A percentile compares a stretch with the other conserved stretches of the same genome.
These are phyloP conservation scores for Acanthurus lineatus DNA, from an alignment of 2,797 vertebrate genomes.

Conservation along the genomic window DNA sequence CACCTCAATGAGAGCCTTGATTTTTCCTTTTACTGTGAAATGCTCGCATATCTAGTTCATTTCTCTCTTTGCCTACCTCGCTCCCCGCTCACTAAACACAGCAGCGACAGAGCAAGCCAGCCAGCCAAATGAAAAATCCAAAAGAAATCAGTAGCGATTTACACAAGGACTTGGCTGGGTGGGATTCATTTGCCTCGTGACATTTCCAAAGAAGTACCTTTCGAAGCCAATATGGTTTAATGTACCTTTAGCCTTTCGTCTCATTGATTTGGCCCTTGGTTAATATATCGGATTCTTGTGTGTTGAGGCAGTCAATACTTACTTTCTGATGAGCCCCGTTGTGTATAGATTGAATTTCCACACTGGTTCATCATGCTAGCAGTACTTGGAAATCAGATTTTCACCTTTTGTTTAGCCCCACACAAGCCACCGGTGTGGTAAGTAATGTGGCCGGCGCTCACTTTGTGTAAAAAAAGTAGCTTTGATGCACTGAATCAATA, in stretches of 20 bases:
- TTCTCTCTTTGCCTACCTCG: slow-evolving; percentile 45
- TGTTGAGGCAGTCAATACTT: slow-evolving; percentile 73
- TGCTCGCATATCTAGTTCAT: slow-evolving; percentile 48
- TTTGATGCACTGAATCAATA: slow-evolving; percentile 82
- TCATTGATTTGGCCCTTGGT: slow-evolving; percentile 81
- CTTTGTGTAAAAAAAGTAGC: slow-evolving; percentile 65
- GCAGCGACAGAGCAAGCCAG: slow-evolving; percentile 29
- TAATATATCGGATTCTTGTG: slow-evolving; percentile 78
- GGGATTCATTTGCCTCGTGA: slow-evolving; percentile 80
- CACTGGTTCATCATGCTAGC: slow-evolving; percentile 73
- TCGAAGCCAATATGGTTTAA: slow-evolving; percentile 75
- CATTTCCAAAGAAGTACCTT: slow-evolving; percentile 81
- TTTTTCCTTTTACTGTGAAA: slow-evolving; percentile 41
- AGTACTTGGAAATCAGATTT: slow-evolving; percentile 73
- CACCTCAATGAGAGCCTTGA: slow-evolving; percentile 44
- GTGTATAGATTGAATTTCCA: slow-evolving; percentile 81
- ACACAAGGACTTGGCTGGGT: slow-evolving; percentile 63
- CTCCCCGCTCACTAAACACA: slow-evolving; percentile 59
- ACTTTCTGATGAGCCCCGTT: slow-evolving; percentile 74
- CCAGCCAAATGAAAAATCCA: slow-evolving; percentile 74
- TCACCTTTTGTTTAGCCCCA: slow-evolving; percentile 62
- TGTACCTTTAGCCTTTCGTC: slow-evolving; percentile 82
- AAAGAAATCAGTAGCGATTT: slow-evolving; percentile 75
- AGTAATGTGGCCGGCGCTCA: slow-evolving; percentile 63
- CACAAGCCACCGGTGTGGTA: slow-evolving; percentile 54